Base-by-base conservation (phyloP, 2,888 invertebrate genomes). In the Drosophila kambysellisi region DNA sequence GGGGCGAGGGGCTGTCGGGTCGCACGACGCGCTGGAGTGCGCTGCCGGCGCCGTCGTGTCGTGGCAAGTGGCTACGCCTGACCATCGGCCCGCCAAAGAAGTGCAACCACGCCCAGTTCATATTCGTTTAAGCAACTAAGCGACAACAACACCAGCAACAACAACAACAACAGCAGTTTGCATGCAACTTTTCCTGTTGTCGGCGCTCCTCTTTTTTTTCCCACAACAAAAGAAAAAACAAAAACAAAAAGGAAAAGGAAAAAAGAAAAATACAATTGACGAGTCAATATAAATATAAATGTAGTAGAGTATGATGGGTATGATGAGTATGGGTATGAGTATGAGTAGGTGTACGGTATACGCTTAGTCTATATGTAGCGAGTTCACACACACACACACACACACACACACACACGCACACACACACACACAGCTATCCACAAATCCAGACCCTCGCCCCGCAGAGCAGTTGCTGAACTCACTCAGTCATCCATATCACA, bases 41-140 rank as follows among this genome's bases (percentile, higher is more conserved):
- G 41, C 94, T 98, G 39, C 96, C 97, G 54, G 96, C 96, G n/a
- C 96, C 96, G 1, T 96, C 97, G 88, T 98, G 98, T 93, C 97
- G 97, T 90, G 98, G 98, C 46, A 97, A 97, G 92, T 98, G 98
- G 98, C 93, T 96, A 54, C 95, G 97, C 56, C 91, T 94, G 65
- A 94, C 94, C 72, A 91, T 94, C 0, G 93, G 92, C 1, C 89
- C 92, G 79, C 93, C 93, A 64, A 93, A 93, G 81, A 93, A 92
- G 78, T 93, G 93, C 87, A 83, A 88, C 82, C 92, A 92, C 70
- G 91, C 93, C 57, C 93, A 93, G 76, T 93, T 93, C 79, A 92
- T 92, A 82, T 93, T 93, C 72, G 92, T 93, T 88, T 93, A 93
- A 39, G 17, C 33, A 53, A 53, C 35, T 9, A 15, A 37, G 37